Evolutionary conservation across 2,888 invertebrate species (phyloP).

Genomic region (Sturmia bella): DNA sequence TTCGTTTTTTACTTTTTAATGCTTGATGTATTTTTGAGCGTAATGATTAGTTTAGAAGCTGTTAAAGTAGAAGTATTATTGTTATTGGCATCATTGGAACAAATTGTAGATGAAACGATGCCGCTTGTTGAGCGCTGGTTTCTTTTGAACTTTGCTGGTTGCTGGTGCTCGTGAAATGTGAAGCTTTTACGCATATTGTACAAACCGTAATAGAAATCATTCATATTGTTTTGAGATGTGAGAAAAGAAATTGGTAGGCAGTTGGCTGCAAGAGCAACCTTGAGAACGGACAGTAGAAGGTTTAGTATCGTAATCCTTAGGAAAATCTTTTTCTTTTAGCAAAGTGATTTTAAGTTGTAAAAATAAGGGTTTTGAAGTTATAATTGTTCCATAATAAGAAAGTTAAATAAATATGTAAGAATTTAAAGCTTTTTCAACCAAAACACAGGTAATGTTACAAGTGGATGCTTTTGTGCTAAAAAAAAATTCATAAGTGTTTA

Average conservation of each 20-base stretch:
- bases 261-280: neutral
- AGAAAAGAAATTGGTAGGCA: neutral
- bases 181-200: conserved; percentile 13
- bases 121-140: conserved; percentile 47
- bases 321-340: too few species aligned
- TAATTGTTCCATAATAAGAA: too few species aligned
- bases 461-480: too few species aligned
- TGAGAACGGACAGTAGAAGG: neutral
- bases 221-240: conserved; percentile 8
- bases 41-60: conserved; percentile 64
- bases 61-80: conserved; percentile 58
- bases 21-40: conserved; percentile 43
- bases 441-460: too few species aligned
- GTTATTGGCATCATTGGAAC: conserved; percentile 70
- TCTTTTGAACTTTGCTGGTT: conserved; percentile 53
- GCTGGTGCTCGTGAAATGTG: neutral
- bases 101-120: conserved; percentile 67
- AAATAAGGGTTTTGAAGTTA: too few species aligned
- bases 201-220: conserved; percentile 14
- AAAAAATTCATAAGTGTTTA: too few species aligned
- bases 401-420: too few species aligned
- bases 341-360: too few species aligned
- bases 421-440: too few species aligned
- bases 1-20: conserved; percentile 46
- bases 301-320: too few species aligned